Evolutionary conservation across 2,888 invertebrate genomes (phyloP).

Genomic region (Tenthredo livida): DNA sequence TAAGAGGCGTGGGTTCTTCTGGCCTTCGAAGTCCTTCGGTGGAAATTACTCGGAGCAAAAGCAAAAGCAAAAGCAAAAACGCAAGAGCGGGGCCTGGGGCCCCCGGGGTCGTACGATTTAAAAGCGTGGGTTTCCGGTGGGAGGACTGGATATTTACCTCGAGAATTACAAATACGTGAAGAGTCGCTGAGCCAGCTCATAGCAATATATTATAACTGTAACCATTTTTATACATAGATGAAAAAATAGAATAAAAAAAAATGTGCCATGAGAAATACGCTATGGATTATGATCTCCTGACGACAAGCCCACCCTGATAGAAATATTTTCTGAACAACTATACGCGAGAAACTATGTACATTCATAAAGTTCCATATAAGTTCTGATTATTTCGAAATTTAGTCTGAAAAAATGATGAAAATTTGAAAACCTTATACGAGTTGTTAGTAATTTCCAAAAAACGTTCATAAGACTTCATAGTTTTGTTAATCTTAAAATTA

Average conservation of each 20-base stretch:
- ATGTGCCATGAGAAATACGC: not conserved
- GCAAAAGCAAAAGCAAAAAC: slow-evolving; percentile 55
- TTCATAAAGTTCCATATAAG: not conserved
- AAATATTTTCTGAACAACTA: not conserved
- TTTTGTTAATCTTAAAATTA: no score
- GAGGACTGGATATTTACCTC: slow-evolving; percentile 63
- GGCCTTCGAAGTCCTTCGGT: slow-evolving; percentile 71
- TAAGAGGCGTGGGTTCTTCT: slow-evolving; percentile 63
- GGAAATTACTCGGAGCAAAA: slow-evolving; percentile 58
- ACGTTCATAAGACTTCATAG: not conserved
- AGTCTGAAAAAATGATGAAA: not conserved
- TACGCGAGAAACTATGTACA: no score
- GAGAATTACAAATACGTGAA: slow-evolving; percentile 43
- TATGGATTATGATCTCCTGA: not conserved
- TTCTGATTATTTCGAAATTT: not conserved
- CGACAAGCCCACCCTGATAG: not conserved
- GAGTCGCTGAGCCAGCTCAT: slow-evolving; percentile 24
- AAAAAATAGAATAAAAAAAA: not conserved
- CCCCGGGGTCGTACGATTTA: slow-evolving; percentile 59
- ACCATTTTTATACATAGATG: slow-evolving; percentile 18
- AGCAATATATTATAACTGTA: slow-evolving; percentile 34
- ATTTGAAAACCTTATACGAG: not conserved
- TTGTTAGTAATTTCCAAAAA: not conserved
- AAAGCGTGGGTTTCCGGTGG: slow-evolving; percentile 65
- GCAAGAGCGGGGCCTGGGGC: slow-evolving; percentile 21